Evolutionary conservation across 2,113 vertebrate species (phyloP).

Genomic region (Vireo altiloquus): DNA sequence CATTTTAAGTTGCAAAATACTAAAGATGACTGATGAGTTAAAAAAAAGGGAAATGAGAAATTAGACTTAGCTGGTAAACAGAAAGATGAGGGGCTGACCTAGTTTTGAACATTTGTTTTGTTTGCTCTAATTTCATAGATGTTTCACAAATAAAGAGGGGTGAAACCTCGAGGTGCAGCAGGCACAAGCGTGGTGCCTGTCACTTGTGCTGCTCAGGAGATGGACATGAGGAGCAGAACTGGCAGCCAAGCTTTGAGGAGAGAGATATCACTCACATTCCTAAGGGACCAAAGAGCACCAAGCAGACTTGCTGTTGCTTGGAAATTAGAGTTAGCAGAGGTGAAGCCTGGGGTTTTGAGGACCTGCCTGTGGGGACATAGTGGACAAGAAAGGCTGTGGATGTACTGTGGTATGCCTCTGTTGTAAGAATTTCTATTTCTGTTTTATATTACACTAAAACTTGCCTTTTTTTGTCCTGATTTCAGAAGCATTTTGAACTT

Average conservation of each 20-base stretch:
- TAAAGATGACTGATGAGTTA: not conserved
- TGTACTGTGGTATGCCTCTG: not conserved
- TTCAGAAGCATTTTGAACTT: not conserved
- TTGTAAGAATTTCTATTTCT: not conserved
- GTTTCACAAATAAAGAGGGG: not conserved
- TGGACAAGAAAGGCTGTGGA: not conserved
- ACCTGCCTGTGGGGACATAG: not conserved
- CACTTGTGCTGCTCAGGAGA: not conserved
- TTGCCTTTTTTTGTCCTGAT: not conserved
- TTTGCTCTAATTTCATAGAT: not conserved
- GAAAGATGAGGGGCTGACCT: not conserved
- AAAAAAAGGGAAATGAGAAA: not conserved
- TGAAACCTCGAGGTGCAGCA: not conserved
- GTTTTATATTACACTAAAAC: not conserved
- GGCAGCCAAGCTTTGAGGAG: not conserved
- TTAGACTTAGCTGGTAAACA: not conserved
- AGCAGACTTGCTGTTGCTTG: not conserved
- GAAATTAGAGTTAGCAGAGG: not conserved
- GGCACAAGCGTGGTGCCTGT: rapidly evolving
- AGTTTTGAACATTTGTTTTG: not conserved
- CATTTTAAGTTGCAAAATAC: not conserved
- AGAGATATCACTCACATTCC: not conserved
- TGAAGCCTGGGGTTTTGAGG: not conserved
- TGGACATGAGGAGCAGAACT: not conserved
- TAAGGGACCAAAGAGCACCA: not conserved